Conservation (phyloP, 2,113 vertebrate genomes). For the Carettochelys insculpta region DNA sequence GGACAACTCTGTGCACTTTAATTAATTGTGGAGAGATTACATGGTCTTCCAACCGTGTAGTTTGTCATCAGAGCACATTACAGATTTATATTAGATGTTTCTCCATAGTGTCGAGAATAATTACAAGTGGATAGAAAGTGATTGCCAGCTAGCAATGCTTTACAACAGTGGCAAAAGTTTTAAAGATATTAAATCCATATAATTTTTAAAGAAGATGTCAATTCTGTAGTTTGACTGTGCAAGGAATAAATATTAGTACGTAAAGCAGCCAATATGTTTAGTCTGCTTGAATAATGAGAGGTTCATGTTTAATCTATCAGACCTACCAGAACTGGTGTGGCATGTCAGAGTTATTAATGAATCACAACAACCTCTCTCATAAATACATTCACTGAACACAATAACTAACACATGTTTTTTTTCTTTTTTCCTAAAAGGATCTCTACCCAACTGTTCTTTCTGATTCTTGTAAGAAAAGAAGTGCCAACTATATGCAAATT, state of each 20-base stretch:
- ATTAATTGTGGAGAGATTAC: slow-evolving; percentile 99
- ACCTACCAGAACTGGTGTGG: slow-evolving; percentile 69
- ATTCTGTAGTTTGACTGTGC: slow-evolving; percentile 74
- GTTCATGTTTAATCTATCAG: slow-evolving; percentile 80
- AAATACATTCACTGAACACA: slow-evolving; percentile 74
- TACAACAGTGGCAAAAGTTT: slow-evolving; percentile 83
- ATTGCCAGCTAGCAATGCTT: slow-evolving; percentile 88
- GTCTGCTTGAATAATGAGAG: slow-evolving; percentile 73
- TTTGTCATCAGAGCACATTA: slow-evolving; percentile 99
- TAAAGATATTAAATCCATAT: slow-evolving; percentile 81
- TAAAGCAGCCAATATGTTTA: slow-evolving; percentile 63
- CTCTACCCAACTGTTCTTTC: slow-evolving; percentile 60
- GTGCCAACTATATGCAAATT: slow-evolving; percentile 39
- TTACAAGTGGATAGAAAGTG: slow-evolving; percentile 93
- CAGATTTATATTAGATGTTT: slow-evolving; percentile 99
- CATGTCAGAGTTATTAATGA: slow-evolving; percentile 78
- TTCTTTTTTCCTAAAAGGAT: slow-evolving; percentile 57
- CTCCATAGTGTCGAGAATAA: slow-evolving; percentile 99
- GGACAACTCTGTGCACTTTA: slow-evolving; percentile 89
- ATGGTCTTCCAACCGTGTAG: slow-evolving; percentile 99
- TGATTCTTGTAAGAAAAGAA: slow-evolving; percentile 59
- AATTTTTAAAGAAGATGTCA: slow-evolving; percentile 85
- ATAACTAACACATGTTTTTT: slow-evolving; percentile 77
- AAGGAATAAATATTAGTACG: slow-evolving; percentile 76
- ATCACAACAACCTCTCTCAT: slow-evolving; percentile 67